These are phyloP conservation scores for Microhierax caerulescens DNA, from an alignment of 2,797 vertebrate genomes.

Conservation along the genomic window DNA sequence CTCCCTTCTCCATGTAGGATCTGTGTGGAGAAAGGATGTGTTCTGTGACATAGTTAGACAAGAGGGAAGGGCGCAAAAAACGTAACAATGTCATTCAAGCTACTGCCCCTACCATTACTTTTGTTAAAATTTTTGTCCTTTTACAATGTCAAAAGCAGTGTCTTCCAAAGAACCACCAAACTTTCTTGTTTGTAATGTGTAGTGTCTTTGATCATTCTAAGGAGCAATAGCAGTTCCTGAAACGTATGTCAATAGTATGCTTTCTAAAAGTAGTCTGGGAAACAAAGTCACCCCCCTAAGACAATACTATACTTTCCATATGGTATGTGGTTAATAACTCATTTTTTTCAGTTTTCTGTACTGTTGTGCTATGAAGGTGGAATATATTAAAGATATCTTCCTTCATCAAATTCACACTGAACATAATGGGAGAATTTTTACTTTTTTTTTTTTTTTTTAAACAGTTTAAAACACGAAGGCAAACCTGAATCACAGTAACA, in stretches of 20 bases:
- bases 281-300: background rate
- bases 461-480: background rate
- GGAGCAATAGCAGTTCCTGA: background rate
- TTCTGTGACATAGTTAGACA: background rate
- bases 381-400: background rate
- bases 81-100: background rate
- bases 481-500: background rate
- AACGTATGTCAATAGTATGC: accelerated
- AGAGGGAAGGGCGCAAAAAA: background rate
- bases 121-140: background rate
- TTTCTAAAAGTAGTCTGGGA: background rate
- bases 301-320: background rate
- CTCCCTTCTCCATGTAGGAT: background rate
- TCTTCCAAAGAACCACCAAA: background rate
- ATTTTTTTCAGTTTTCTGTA: background rate
- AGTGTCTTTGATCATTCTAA: background rate
- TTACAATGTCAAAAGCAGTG: background rate
- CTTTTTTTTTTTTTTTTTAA: background rate
- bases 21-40: background rate
- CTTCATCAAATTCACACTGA: background rate
- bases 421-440: background rate
- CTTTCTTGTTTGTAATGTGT: background rate
- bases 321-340: background rate
- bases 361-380: background rate
- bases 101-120: background rate